A percentile compares a stretch with the other conserved stretches of the same genome.
These are phyloP conservation scores for Baryphthengus martii DNA, from an alignment of 2,113 vertebrate species.

Conservation along the genomic window DNA sequence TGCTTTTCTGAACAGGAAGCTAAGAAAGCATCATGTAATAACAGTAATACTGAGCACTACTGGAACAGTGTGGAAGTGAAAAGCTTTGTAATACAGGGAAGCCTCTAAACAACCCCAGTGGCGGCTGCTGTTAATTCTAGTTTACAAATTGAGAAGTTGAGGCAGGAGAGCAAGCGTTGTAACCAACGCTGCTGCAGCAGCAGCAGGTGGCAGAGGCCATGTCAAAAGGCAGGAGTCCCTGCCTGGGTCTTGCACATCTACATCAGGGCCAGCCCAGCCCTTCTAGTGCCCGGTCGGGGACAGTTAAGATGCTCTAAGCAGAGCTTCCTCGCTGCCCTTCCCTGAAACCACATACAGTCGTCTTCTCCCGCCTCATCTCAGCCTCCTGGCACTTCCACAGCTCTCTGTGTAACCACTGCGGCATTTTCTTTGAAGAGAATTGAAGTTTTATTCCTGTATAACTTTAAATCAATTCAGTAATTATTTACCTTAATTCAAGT, in stretches of 20 bases:
- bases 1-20: conserved; percentile 6
- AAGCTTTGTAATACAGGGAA: background rate
- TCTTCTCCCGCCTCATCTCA: background rate
- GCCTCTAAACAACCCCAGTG: background rate
- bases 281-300: background rate
- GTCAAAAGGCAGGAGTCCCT: background rate
- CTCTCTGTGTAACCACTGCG: background rate
- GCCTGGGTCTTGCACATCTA: background rate
- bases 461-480: background rate
- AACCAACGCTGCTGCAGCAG: accelerated
- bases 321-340: background rate
- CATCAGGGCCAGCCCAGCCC: background rate
- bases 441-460: background rate
- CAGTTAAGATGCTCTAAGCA: background rate
- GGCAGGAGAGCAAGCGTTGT: accelerated
- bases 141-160: background rate
- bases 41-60: conserved; percentile 10
- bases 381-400: background rate
- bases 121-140: background rate
- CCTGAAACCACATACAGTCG: accelerated
- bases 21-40: conserved; percentile 1
- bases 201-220: background rate
- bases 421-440: background rate
- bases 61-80: background rate
- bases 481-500: background rate